A percentile compares a stretch with the other conserved stretches of the same genome.
Conservation (phyloP, 2,797 vertebrate genomes). For the Alauda arvensis region DNA sequence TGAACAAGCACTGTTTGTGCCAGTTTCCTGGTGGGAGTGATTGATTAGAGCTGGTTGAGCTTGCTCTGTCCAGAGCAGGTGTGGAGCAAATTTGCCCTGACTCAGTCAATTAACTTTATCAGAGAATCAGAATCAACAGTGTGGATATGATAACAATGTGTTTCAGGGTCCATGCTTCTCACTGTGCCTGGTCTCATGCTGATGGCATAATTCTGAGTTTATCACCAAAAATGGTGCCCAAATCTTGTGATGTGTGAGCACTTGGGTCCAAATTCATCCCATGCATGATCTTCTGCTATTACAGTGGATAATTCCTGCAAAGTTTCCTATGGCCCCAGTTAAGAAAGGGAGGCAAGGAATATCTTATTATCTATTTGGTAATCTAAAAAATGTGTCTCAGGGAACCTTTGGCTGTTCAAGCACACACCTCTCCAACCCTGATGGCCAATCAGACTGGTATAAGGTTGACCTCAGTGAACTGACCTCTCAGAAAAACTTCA, state of each 20-base stretch:
- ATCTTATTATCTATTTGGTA: rapidly evolving
- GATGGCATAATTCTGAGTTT: neutral
- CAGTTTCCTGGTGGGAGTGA: constrained; percentile 48
- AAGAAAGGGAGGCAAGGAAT: neutral
- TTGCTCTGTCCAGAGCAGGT: constrained; percentile 58
- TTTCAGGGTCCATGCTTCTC: neutral
- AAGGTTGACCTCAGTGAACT: neutral
- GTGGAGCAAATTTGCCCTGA: constrained; percentile 57
- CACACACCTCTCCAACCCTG: neutral
- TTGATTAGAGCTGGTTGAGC: constrained; percentile 46
- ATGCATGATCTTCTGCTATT: neutral
- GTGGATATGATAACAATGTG: neutral
- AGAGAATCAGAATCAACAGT: constrained; percentile 43
- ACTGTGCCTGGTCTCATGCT: neutral
- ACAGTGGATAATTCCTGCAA: neutral
- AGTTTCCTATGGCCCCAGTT: neutral
- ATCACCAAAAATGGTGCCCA: neutral
- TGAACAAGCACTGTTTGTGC: neutral
- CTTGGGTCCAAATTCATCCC: neutral
- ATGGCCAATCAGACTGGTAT: neutral
- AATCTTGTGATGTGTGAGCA: neutral
- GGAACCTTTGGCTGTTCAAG: neutral
- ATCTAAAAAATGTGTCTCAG: neutral
- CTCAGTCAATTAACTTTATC: constrained; percentile 60
- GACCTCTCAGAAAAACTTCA: neutral